A percentile compares a stretch with the other conserved stretches of the same genome.
phyloP scores from a whole-genome alignment of 1,140 invertebrate species.

The Anastrepha obliqua region DNA sequence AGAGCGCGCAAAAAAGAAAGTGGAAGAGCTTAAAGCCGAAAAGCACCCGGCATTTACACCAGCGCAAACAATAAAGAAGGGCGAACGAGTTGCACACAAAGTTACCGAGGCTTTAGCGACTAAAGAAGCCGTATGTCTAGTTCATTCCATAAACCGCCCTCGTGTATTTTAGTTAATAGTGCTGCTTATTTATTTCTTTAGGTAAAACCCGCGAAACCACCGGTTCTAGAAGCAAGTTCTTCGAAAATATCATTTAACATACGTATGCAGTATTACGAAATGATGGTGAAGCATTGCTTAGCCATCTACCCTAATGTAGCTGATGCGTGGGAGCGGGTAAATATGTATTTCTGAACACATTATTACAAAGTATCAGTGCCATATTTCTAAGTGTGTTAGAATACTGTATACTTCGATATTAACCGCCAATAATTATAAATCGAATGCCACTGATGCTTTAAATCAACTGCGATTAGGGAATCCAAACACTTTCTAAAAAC shows the following conservation, averaged over 20 bases:
- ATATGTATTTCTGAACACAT: not conserved
- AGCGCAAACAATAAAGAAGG: conserved; percentile 82
- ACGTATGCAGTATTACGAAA: conserved; percentile 88
- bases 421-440: too few relatives aligned
- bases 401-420: too few relatives aligned
- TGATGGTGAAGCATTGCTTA: conserved; percentile 90
- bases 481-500: too few relatives aligned
- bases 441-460: too few relatives aligned
- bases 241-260: conserved; percentile 90
- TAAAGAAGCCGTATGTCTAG: not conserved
- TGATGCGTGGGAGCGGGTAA: conserved; percentile 83
- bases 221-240: conserved; percentile 81
- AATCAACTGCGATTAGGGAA: too few relatives aligned
- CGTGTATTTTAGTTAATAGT: not conserved
- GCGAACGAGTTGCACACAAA: conserved; percentile 81
- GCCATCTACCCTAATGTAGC: conserved; percentile 83
- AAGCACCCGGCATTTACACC: conserved; percentile 76
- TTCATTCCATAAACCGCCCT: not conserved
- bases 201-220: conserved; percentile 73
- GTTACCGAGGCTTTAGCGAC: conserved; percentile 58
- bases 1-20: conserved; percentile 78
- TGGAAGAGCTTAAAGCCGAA: conserved; percentile 74
- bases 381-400: too few relatives aligned
- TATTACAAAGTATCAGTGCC: too few relatives aligned
- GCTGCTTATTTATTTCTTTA: conserved; percentile 1